Evolutionary conservation across 2,113 vertebrate species (phyloP), one percentile per base, ranked within the genome.

Genomic region (Anthoscopus minutus): DNA sequence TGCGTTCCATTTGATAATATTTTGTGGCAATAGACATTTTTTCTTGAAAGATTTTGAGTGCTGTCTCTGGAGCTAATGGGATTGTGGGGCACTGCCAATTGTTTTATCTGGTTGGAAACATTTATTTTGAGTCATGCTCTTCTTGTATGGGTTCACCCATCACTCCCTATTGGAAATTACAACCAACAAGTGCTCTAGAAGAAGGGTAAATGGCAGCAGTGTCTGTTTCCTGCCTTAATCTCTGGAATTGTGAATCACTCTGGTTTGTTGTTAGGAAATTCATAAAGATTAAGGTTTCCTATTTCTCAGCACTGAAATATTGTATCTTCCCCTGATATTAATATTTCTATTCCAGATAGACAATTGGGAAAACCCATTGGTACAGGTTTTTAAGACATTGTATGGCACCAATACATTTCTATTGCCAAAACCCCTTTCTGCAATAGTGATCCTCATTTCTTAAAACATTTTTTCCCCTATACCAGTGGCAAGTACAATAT

Each of bases 1-100:
- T 74, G 88, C 72, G 64, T 92, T 92, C 61, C 35, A 78, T 91
- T 81, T 72, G 56, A 96, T 88, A 95, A n/a, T 87, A 89, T 92
- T 96, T 95, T 90, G 81, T 81, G 78, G 85, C 62, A 81, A 64
- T 17, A 69, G 44, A 38, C 15, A 24, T 57, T 50, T 57, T 93
- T 87, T 67, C 62, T 67, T 87, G 72, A 94, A 96, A 94, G 72
- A 50, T 65, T 94, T 70, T 38, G 64, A 96, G 47, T 61, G 66
- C 38, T 90, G 51, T 92, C 67, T 76, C 73, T 80, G 50, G 25
- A 88, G 19, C 81, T 97, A 94, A 94, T 94, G 92, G 89, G 64
- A 96, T 77, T 95, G 94, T 89, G 62, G 56, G 42, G 37, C 74
- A 83, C 22, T 66, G 85, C 70, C 91, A 71, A 65, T 56, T n/a